phyloP scores from a whole-genome alignment of 2,113 vertebrate species.

The Hymenochirus boettgeri region DNA sequence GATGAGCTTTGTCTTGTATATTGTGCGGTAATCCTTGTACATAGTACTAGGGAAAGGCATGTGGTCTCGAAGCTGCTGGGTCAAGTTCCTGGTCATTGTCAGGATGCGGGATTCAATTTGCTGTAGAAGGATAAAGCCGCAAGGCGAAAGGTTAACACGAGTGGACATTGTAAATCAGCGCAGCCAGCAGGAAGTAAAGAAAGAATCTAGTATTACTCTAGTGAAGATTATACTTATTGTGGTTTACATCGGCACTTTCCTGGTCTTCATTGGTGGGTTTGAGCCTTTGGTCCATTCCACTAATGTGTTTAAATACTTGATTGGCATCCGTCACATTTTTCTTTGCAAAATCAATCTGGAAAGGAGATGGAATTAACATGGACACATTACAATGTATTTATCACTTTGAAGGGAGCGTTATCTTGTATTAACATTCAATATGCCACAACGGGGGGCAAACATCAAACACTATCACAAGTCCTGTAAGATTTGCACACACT shows the following conservation, averaged over 20 bases:
- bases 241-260: conserved; percentile 73
- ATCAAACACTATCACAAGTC: no score
- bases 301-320: conserved; percentile 67
- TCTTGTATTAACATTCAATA: no score
- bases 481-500: no score
- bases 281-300: conserved; percentile 69
- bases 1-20: conserved; percentile 68
- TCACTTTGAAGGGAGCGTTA: no score
- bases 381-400: no score
- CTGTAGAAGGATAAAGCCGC: conserved; percentile 53
- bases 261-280: conserved; percentile 53
- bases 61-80: conserved; percentile 74
- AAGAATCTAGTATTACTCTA: no score
- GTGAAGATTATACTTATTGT: no score
- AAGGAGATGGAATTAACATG: conserved; percentile 1
- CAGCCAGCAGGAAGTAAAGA: no score
- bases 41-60: conserved; percentile 68
- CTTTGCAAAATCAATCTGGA: conserved; percentile 80
- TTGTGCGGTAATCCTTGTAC: conserved; percentile 78
- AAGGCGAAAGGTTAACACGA: no score
- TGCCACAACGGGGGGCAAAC: no score
- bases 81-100: conserved; percentile 67
- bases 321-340: conserved; percentile 77
- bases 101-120: conserved; percentile 81
- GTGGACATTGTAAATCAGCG: no score